A percentile compares a stretch with the other conserved stretches of the same genome.
phyloP scores from a whole-genome alignment of 2,113 vertebrate genomes.

The Paraplagusia blochii region DNA sequence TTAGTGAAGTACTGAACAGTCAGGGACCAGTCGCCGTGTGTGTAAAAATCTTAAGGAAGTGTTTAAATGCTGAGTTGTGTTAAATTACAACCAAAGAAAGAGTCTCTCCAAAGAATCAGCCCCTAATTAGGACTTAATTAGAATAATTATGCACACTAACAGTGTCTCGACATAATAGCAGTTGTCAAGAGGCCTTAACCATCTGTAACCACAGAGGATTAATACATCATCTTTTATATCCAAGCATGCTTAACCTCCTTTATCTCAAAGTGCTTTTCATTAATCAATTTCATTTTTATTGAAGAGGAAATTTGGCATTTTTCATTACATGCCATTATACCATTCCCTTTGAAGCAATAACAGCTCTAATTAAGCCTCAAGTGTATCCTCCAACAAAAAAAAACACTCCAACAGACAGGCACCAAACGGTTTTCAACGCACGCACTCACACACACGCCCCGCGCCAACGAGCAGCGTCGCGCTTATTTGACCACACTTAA shows the following conservation, averaged over 20 bases:
- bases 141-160: slow-evolving; percentile 99
- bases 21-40: slow-evolving; percentile 60
- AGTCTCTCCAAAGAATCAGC: slow-evolving; percentile 94
- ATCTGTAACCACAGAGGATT: slow-evolving; percentile 99
- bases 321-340: slow-evolving; percentile 95
- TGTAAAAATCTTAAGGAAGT: slow-evolving; percentile 85
- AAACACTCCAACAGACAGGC: slow-evolving; percentile 81
- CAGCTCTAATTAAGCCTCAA: slow-evolving; percentile 93
- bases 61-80: slow-evolving; percentile 89
- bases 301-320: slow-evolving; percentile 96
- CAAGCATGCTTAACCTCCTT: slow-evolving; percentile 96
- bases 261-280: slow-evolving; percentile 97
- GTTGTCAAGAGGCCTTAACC: slow-evolving; percentile 99
- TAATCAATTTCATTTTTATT: slow-evolving; percentile 99
- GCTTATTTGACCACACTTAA: slow-evolving; percentile 41
- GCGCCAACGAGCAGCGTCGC: slow-evolving; percentile 20
- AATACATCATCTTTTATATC: slow-evolving; percentile 99
- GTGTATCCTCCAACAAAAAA: slow-evolving; percentile 83
- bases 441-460: slow-evolving; percentile 4
- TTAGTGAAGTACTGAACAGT: slow-evolving; percentile 53
- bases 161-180: slow-evolving; percentile 99
- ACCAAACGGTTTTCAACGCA: slow-evolving; percentile 12
- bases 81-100: slow-evolving; percentile 97
- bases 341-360: slow-evolving; percentile 89
- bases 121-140: slow-evolving; percentile 99